Conservation (phyloP, 2,797 vertebrate species). For the Tenualosa thibaudeaui region DNA sequence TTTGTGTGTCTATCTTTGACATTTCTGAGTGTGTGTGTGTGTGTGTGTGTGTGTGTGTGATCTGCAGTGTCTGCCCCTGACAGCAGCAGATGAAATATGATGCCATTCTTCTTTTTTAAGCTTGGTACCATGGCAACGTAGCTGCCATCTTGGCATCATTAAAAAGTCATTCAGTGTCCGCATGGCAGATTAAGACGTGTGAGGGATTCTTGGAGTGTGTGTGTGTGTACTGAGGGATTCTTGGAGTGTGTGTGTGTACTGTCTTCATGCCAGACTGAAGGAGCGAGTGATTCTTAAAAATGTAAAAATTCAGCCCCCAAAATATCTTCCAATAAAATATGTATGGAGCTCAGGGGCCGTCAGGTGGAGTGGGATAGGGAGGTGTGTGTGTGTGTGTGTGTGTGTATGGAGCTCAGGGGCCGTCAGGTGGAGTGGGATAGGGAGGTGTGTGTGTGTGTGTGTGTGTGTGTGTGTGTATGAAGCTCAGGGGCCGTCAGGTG, state of each 20-base stretch:
- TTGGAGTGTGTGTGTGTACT: not conserved
- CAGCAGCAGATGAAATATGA: not conserved
- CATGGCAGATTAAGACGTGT: too few relatives aligned
- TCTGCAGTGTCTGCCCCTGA: not conserved
- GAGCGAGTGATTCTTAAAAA: not conserved
- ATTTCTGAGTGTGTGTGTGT: not conserved
- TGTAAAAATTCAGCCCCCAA: constrained; percentile 17
- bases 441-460: too few relatives aligned
- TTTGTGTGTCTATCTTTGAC: not conserved
- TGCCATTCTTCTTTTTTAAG: not conserved
- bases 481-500: too few relatives aligned
- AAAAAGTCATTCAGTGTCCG: not conserved
- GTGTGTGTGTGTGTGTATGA: too few relatives aligned
- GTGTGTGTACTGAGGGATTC: not conserved
- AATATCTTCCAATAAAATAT: constrained; percentile 51
- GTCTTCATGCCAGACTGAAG: not conserved
- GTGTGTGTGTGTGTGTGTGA: not conserved
- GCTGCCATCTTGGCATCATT: not conserved
- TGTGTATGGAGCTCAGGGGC: too few relatives aligned
- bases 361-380: too few relatives aligned
- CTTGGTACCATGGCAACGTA: not conserved
- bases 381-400: too few relatives aligned
- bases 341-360: constrained; percentile 17
- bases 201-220: not conserved
- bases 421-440: too few relatives aligned